phyloP scores from a whole-genome alignment of 2,888 invertebrate genomes.

The Drosophila infuscata region DNA sequence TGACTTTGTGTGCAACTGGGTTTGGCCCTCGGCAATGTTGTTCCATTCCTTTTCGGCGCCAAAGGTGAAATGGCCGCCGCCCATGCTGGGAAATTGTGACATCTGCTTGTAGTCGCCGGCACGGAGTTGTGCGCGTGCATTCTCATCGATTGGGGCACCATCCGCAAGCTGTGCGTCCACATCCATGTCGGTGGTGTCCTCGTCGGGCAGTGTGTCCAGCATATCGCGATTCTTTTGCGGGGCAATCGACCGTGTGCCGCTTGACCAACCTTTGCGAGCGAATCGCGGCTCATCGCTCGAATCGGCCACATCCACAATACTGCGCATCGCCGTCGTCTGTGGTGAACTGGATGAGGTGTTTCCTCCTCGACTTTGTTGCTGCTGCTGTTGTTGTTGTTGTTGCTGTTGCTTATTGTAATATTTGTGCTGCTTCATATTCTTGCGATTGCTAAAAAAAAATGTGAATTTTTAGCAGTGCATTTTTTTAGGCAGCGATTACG shows the following conservation, averaged over 20 bases:
- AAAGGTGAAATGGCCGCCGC: conserved; percentile 84
- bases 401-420: conserved; percentile 56
- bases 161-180: conserved; percentile 52
- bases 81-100: conserved; percentile 82
- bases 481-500: conserved; percentile 24
- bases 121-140: conserved; percentile 77
- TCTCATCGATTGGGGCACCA: conserved; percentile 67
- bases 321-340: conserved; percentile 68
- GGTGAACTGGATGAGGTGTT: conserved; percentile 79
- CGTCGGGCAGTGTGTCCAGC: conserved; percentile 52
- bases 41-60: conserved; percentile 85
- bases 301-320: conserved; percentile 83
- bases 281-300: conserved; percentile 83
- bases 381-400: conserved; percentile 43
- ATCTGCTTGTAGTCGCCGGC: conserved; percentile 84
- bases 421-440: conserved; percentile 80
- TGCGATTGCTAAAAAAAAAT: conserved; percentile 72
- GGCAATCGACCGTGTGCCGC: conserved; percentile 52
- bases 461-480: too few relatives aligned
- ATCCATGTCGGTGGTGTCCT: conserved; percentile 36
- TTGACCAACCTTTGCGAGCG: conserved; percentile 65
- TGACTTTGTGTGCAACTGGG: conserved; percentile 75
- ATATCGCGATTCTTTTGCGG: conserved; percentile 65
- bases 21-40: conserved; percentile 70
- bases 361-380: conserved; percentile 28